phyloP scores from a whole-genome alignment of 2,888 invertebrate genomes.

The Orthonychiurus folsomi region DNA sequence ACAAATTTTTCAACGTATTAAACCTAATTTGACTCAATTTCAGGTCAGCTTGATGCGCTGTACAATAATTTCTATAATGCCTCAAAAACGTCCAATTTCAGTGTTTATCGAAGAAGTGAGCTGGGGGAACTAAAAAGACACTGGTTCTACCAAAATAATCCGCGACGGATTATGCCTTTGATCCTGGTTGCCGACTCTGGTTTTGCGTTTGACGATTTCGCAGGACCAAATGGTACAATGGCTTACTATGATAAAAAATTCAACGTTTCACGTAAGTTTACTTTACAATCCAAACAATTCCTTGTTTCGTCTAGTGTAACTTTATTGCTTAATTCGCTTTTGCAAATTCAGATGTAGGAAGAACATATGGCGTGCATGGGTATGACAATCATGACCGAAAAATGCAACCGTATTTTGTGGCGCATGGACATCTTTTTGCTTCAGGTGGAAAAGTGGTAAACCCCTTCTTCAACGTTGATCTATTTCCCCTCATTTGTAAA shows the following conservation, averaged over 20 bases:
- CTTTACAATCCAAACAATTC: conserved; percentile 6
- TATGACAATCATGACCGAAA: conserved; percentile 53
- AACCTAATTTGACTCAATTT: conserved; percentile 1
- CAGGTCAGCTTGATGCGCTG: conserved; percentile 43
- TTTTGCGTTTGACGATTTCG: conserved; percentile 54
- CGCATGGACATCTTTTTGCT: conserved; percentile 57
- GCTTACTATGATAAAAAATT: conserved; percentile 45
- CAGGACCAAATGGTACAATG: conserved; percentile 42
- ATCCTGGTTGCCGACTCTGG: conserved; percentile 55
- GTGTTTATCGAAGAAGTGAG: conserved; percentile 54
- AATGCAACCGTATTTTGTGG: conserved; percentile 65
- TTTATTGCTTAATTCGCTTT: too few relatives aligned
- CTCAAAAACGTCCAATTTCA: conserved; percentile 47
- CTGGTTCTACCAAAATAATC: conserved; percentile 56
- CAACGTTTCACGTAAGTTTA: conserved; percentile 47
- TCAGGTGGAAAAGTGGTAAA: conserved; percentile 34
- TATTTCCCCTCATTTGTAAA: conserved; percentile 56
- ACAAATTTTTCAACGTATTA: conserved; percentile 8
- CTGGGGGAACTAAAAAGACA: conserved; percentile 47
- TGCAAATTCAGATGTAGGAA: conserved; percentile 48
- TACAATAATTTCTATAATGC: conserved; percentile 48
- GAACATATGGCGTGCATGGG: conserved; percentile 56
- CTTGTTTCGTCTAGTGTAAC: too few relatives aligned
- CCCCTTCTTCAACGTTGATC: conserved; percentile 57
- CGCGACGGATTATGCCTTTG: conserved; percentile 53